A percentile compares a stretch with the other conserved stretches of the same genome.
phyloP scores from a whole-genome alignment of 1,140 invertebrate species.

The Apis florea region DNA sequence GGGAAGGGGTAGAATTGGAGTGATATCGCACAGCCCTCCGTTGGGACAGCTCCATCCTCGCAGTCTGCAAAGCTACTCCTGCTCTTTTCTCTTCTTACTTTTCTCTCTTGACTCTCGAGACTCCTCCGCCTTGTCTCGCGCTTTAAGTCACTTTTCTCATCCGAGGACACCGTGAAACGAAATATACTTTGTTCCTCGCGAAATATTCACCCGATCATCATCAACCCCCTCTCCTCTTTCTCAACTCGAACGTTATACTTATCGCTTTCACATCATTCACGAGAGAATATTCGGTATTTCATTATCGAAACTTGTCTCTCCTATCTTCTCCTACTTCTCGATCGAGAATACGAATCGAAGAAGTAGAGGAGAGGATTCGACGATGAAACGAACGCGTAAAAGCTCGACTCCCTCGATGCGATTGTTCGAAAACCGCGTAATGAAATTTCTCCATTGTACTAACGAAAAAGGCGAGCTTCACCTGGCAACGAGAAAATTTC shows the following conservation, averaged over 20 bases:
- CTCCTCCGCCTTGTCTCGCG: conserved; percentile 18
- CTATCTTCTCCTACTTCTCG: too few relatives aligned
- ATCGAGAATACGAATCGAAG: too few relatives aligned
- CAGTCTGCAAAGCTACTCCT: conserved; percentile 58
- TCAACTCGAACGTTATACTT: conserved; percentile 26
- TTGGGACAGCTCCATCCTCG: conserved; percentile 66
- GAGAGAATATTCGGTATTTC: too few relatives aligned
- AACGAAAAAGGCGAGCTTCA: conserved; percentile 55
- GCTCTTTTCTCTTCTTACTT: conserved; percentile 56
- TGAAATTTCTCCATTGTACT: conserved; percentile 52
- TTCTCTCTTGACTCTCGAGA: neutral
- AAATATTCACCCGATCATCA: conserved; percentile 48
- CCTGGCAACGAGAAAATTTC: conserved; percentile 57
- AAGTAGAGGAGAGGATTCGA: too few relatives aligned
- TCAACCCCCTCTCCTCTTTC: conserved; percentile 32
- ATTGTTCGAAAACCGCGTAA: conserved; percentile 38
- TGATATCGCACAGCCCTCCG: conserved; percentile 63
- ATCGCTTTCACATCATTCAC: conserved; percentile 22
- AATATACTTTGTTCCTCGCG: conserved; percentile 39
- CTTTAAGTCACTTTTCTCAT: conserved; percentile 45
- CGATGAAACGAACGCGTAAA: too few relatives aligned
- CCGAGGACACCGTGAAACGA: conserved; percentile 45
- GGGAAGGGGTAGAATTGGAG: conserved; percentile 47
- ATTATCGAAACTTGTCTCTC: too few relatives aligned
- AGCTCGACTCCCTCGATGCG: too few relatives aligned